phyloP scores from a whole-genome alignment of 2,797 vertebrate genomes.

The Enteromius thamalakanensis region DNA sequence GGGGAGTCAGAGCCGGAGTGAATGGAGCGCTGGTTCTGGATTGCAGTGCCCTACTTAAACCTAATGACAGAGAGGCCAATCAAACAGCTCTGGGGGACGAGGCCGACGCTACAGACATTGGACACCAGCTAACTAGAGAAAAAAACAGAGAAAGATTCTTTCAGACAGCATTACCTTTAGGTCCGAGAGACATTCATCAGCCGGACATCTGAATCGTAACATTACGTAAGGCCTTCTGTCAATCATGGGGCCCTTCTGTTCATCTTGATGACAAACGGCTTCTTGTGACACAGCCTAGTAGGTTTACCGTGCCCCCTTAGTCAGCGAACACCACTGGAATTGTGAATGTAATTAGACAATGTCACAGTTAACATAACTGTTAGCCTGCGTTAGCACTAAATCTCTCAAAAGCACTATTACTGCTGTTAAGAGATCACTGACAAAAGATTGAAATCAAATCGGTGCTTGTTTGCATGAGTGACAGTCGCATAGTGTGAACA shows the following conservation, averaged over 20 bases:
- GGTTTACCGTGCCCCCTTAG: not conserved
- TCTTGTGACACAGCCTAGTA: conserved; percentile 17
- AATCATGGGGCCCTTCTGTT: conserved; percentile 37
- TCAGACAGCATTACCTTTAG: not conserved
- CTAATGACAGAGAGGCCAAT: conserved; percentile 67
- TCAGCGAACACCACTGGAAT: not conserved
- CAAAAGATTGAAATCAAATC: not conserved
- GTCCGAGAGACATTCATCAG: conserved; percentile 23
- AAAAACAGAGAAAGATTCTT: conserved; percentile 6
- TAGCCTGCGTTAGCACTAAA: not conserved
- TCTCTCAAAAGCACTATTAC: not conserved
- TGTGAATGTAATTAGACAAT: not conserved
- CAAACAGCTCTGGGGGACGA: conserved; percentile 62
- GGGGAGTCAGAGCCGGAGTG: conserved; percentile 58
- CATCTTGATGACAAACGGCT: conserved; percentile 12
- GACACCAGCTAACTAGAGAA: conserved; percentile 33
- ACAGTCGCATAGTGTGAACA: not conserved
- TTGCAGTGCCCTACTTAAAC: conserved; percentile 80
- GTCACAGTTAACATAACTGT: not conserved
- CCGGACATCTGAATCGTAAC: conserved; percentile 30
- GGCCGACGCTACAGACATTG: conserved; percentile 36
- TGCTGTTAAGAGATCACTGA: not conserved
- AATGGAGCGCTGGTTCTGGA: conserved; percentile 65
- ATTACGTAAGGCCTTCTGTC: conserved; percentile 29
- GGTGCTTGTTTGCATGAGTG: not conserved